phyloP scores from a whole-genome alignment of 2,888 invertebrate species.

The Parasteatoda lunata region DNA sequence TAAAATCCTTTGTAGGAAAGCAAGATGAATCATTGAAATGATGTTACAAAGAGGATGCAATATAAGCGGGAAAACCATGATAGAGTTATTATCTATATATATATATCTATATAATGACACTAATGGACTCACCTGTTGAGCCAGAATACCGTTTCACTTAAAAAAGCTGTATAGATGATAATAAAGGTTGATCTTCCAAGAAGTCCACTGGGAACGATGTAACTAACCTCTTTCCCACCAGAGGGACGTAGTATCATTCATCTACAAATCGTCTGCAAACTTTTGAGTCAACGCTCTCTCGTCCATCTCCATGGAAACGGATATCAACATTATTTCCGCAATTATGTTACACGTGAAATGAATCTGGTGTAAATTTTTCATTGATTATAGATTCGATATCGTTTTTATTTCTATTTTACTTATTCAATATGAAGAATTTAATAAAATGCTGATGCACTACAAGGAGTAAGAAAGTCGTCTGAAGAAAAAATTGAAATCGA shows the following conservation, averaged over 20 bases:
- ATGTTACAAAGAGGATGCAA: neutral
- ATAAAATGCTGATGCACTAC: conserved; percentile 4
- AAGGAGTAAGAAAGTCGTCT: neutral
- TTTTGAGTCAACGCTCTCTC: conserved; percentile 64
- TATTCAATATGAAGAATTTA: conserved; percentile 30
- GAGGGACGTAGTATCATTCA: conserved; percentile 37
- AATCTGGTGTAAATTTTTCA: conserved; percentile 48
- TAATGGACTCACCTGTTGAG: conserved; percentile 40
- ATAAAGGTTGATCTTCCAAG: conserved; percentile 10
- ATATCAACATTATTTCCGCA: conserved; percentile 64
- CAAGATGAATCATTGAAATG: neutral
- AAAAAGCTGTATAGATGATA: neutral
- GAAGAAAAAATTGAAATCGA: neutral
- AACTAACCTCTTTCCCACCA: conserved; percentile 32
- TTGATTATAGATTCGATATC: conserved; percentile 47
- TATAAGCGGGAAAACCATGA: neutral
- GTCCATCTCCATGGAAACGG: conserved; percentile 47
- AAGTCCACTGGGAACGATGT: conserved; percentile 22
- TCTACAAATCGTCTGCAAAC: conserved; percentile 46
- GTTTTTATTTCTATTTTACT: conserved; percentile 8
- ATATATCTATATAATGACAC: neutral
- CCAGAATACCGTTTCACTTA: conserved; percentile 4
- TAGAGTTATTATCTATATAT: neutral
- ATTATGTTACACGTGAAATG: conserved; percentile 56
- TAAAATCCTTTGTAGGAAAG: no score